Base-by-base conservation (phyloP, 2,888 invertebrate species). In the Eupelmus urozonus region DNA sequence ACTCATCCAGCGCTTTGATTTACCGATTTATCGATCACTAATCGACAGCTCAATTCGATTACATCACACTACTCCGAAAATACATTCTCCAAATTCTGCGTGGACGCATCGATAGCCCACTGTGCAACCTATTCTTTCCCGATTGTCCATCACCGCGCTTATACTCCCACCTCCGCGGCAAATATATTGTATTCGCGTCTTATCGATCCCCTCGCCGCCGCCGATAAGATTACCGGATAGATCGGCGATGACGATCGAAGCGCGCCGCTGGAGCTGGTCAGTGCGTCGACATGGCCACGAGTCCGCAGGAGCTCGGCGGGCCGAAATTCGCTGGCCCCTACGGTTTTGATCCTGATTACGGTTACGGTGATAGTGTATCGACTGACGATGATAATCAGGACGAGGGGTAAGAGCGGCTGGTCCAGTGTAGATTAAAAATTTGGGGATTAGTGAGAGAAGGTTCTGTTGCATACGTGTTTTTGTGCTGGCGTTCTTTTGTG, bases 321-420 rank as follows among this genome's bases (percentile, higher is more conserved):
- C 63, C 45, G 16, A 51, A 18, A 29, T 70, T 16, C 42, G 18
- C 13, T 16, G 20, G 55, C 25, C 53, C 55, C 70, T 25, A 29
- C n/a, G n/a, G n/a, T n/a, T n/a, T n/a, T 7, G 62, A 69, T 18
- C n/a, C 13, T 1, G 66, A 77, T 20, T 72, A 49, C n/a, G 72
- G 63, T 1, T 74, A 74, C 13, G 74, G 65, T 1, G 78, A 18
- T 20, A 65, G 67, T 18, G 5, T 74, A 2, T 57, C 53, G 11
- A 63, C 51, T 40, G 74, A 74, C 11, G 51, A 70, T 0, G 63
- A 66, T 0, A 27, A 40, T 25, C 60, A 27, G 4, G 49, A 65
- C 3, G 34, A 49, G 11, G 69, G 73, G 73, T 78, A 65, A 78
- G 78, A 53, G 2, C 3, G 4, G 45, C 13, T 34, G 3, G 34